Percentiles rank a stretch among this genome's conserved stretches.
Conservation (phyloP, 2,888 invertebrate genomes). For the Achlya flavicornis region DNA sequence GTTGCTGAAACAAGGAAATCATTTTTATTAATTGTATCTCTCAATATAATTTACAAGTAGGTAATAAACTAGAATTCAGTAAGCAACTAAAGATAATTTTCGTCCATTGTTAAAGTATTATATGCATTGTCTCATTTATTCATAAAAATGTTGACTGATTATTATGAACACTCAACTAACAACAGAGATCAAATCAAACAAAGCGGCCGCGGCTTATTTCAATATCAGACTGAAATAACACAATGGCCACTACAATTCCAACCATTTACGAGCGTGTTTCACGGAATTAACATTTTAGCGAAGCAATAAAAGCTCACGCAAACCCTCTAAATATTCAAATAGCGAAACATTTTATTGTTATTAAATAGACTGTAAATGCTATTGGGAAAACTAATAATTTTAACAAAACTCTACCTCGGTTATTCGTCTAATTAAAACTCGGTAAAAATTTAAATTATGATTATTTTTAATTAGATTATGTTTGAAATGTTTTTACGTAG, state of each 20-base stretch:
- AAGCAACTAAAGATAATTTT: neutral
- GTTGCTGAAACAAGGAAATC: slow-evolving; percentile 79
- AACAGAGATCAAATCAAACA: slow-evolving; percentile 59
- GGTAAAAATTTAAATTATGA: too few relatives aligned
- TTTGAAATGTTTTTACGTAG: too few relatives aligned
- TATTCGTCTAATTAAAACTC: slow-evolving; percentile 10
- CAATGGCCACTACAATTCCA: slow-evolving; percentile 57
- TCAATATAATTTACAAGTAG: too few relatives aligned
- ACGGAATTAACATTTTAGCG: slow-evolving; percentile 72
- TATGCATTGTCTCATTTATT: slow-evolving; percentile 23
- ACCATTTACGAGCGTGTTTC: slow-evolving; percentile 68
- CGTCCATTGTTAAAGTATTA: neutral
- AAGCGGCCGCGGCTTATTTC: slow-evolving; percentile 54
- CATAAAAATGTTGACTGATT: slow-evolving; percentile 31
- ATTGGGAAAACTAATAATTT: slow-evolving; percentile 31
- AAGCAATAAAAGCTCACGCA: slow-evolving; percentile 68
- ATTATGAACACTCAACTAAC: slow-evolving; percentile 38
- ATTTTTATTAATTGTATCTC: too few relatives aligned
- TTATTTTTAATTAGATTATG: too few relatives aligned
- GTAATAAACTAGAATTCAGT: slow-evolving; percentile 19
- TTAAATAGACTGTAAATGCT: slow-evolving; percentile 41
- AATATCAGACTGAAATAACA: slow-evolving; percentile 60
- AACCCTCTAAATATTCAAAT: slow-evolving; percentile 62
- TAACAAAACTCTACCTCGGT: slow-evolving; percentile 28
- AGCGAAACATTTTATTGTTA: slow-evolving; percentile 53